Evolutionary conservation across 2,113 vertebrate species (phyloP).

Genomic region (Mobula birostris): DNA sequence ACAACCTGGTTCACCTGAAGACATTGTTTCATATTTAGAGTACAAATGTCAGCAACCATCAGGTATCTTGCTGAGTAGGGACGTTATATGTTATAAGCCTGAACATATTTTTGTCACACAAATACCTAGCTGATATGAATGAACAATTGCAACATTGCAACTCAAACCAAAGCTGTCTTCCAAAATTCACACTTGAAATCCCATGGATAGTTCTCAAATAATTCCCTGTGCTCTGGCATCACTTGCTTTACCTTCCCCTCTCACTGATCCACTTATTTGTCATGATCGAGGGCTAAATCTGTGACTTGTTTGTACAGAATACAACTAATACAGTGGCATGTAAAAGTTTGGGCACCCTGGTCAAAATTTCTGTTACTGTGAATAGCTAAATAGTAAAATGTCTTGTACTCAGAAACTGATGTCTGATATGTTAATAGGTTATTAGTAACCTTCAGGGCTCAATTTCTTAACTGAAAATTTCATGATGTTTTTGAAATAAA

Average conservation of each 20-base stretch:
- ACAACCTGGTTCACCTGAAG: neutral
- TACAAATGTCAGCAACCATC: neutral
- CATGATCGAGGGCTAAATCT: neutral
- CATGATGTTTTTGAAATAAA: neutral
- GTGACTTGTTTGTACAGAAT: neutral
- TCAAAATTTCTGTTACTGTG: too few relatives aligned
- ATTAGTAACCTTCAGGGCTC: neutral
- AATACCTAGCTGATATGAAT: neutral
- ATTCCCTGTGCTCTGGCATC: neutral
- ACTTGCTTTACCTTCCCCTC: neutral
- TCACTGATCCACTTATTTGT: neutral
- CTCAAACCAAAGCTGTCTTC: neutral
- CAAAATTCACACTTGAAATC: neutral
- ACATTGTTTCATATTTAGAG: neutral
- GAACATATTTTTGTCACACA: neutral
- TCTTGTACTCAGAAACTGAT: neutral
- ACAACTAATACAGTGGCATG: neutral
- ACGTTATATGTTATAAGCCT: neutral
- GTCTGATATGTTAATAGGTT: neutral
- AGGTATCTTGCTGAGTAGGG: neutral
- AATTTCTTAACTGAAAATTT: neutral
- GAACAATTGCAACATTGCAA: too few relatives aligned
- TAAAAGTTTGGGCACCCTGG: too few relatives aligned
- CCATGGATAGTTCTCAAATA: neutral
- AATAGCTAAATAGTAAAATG: neutral